Base-by-base conservation (phyloP, 2,113 vertebrate genomes). In the Porphyrio hochstetteri region DNA sequence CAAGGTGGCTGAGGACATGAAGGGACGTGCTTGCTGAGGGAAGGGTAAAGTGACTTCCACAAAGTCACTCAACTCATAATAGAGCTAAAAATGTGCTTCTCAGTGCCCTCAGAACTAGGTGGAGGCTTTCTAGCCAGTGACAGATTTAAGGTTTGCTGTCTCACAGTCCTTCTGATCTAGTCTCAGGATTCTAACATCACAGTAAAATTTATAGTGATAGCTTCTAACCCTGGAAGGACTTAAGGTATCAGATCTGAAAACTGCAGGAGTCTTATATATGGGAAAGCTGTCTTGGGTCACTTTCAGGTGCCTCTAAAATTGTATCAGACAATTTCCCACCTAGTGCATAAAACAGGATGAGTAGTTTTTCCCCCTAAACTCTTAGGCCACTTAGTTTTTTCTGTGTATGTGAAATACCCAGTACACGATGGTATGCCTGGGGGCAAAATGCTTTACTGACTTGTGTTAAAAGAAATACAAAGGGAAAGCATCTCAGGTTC, bases 121-220 rank as follows among this genome's bases (percentile, higher is more conserved):
- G 46, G 65, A 78, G 24, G 12, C 75, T 75, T 86, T 88, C 81
- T 85, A 23, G 7, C 44, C 42, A 21, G 68, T 69, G 86, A 70
- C 60, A 95, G 74, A 90, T 95, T 94, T 93, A 95, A 96, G 59
- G 44, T 94, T 82, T 88, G 72, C 71, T 92, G 28, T 87, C 63
- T 91, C 48, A 11, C 18, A 53, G 55, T 76, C 44, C n/a, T 55
- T 90, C 76, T 93, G 60, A 67, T 94, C 55, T 80, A 76, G 53
- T 79, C 65, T 83, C 52, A 42, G 71, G 71, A 80, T 91, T 95
- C 77, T 56, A 76, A 40, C 42, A 16, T 29, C 2, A 0, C 74
- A 40, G 55, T 87, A 65, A 88, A 91, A 82, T 95, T 94, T 90
- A 89, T 69, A 80, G 68, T 38, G 33, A 82, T 77, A 80, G 38